These are phyloP conservation scores for Leptodirus hochenwartii DNA, from an alignment of 2,888 invertebrate species.

Conservation along the genomic window DNA sequence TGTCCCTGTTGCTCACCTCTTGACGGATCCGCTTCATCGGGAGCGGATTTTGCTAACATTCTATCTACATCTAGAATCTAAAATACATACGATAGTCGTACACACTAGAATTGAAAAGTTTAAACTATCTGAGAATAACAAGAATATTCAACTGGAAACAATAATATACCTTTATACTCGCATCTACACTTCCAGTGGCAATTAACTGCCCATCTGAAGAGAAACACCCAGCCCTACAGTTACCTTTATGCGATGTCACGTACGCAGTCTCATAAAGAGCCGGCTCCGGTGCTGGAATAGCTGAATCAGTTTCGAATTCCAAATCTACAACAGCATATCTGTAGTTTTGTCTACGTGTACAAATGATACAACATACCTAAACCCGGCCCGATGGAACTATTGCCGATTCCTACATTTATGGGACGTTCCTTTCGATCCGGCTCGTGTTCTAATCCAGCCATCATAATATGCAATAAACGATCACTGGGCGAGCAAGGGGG, in stretches of 20 bases:
- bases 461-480: conserved; percentile 68
- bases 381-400: conserved; percentile 50
- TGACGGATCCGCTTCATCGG: conserved; percentile 66
- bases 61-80: conserved; percentile 95
- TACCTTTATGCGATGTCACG: conserved; percentile 94
- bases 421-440: conserved; percentile 48
- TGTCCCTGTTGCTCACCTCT: conserved; percentile 84
- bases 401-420: conserved; percentile 38
- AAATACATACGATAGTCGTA: conserved; percentile 8
- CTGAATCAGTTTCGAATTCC: conserved; percentile 92
- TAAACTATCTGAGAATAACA: conserved; percentile 2
- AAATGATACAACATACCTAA: conserved; percentile 18
- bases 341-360: conserved; percentile 1
- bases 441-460: conserved; percentile 71
- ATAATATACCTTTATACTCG: conserved; percentile 74
- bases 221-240: conserved; percentile 91
- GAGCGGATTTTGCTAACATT: conserved; percentile 96
- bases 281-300: conserved; percentile 85
- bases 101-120: background rate
- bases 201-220: conserved; percentile 88
- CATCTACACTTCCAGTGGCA: conserved; percentile 96
- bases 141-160: too few relatives aligned
- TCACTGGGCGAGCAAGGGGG: conserved; percentile 95
- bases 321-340: conserved; percentile 39
- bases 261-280: conserved; percentile 97